These are phyloP conservation scores for Brachypterus glaber DNA, from an alignment of 2,888 invertebrate genomes.

Conservation along the genomic window DNA sequence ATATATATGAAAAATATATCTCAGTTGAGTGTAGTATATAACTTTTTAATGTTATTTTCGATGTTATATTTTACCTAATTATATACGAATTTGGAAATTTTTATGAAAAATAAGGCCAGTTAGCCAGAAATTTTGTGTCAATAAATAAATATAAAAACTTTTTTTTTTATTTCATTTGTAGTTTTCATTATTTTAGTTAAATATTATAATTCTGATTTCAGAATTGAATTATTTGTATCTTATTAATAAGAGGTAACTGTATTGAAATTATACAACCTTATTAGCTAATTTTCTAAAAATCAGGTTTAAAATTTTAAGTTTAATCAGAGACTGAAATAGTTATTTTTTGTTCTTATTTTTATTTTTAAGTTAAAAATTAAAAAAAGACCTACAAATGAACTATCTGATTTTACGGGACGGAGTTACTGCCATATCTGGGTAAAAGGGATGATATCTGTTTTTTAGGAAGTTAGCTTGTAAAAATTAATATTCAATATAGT, in stretches of 20 bases:
- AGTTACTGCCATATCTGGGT: no score
- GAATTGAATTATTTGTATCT: conserved; percentile 31
- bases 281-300: background rate
- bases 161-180: conserved; percentile 14
- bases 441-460: no score
- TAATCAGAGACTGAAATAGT: background rate
- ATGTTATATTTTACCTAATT: conserved; percentile 1
- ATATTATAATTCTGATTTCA: conserved; percentile 32
- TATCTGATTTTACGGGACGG: no score
- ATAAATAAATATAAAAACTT: conserved; percentile 1
- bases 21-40: background rate
- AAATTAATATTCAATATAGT: no score
- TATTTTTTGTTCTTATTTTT: background rate
- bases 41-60: conserved; percentile 11
- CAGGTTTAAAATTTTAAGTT: background rate
- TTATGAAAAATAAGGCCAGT: conserved; percentile 2
- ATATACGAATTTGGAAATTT: no score
- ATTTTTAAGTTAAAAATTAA: background rate
- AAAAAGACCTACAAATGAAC: no score
- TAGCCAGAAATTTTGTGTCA: conserved; percentile 1
- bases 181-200: conserved; percentile 17
- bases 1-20: no score
- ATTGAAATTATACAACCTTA: background rate
- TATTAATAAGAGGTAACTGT: conserved; percentile 22
- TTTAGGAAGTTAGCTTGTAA: no score